phyloP scores from a whole-genome alignment of 2,888 invertebrate genomes.

The Orchesellides sinensis region DNA sequence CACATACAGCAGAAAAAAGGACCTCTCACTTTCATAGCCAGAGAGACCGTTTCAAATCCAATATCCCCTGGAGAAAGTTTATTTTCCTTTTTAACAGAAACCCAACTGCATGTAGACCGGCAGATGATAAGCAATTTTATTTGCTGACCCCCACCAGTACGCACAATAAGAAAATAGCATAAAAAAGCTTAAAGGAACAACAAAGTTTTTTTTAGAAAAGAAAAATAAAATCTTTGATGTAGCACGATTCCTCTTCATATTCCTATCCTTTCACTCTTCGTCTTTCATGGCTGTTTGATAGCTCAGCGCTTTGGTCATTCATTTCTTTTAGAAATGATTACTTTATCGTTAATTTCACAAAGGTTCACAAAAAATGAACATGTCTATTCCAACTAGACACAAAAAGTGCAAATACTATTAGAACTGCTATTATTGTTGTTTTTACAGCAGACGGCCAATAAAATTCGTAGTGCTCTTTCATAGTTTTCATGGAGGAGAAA shows the following conservation, averaged over 20 bases:
- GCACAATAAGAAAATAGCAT: not conserved
- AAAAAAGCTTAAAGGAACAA: conserved; percentile 15
- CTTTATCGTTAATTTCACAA: conserved; percentile 47
- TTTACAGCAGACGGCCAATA: conserved; percentile 40
- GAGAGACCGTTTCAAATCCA: conserved; percentile 27
- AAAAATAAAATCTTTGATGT: conserved; percentile 45
- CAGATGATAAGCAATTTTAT: conserved; percentile 25
- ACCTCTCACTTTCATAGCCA: conserved; percentile 17
- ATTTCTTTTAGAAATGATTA: conserved; percentile 44
- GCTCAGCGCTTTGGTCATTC: conserved; percentile 33
- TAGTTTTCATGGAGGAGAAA: not conserved
- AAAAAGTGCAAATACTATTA: conserved; percentile 20
- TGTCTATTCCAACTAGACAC: conserved; percentile 8
- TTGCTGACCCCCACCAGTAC: conserved; percentile 37
- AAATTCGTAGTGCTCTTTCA: conserved; percentile 13
- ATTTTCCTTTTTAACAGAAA: conserved; percentile 18
- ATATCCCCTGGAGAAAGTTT: conserved; percentile 40
- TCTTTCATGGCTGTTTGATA: conserved; percentile 34
- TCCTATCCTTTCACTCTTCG: conserved; percentile 6
- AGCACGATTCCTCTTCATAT: conserved; percentile 38
- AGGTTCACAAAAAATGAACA: conserved; percentile 37
- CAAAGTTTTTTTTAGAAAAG: conserved; percentile 32
- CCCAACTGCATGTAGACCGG: not conserved
- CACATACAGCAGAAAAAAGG: not conserved
- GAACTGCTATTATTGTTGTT: conserved; percentile 19